Conservation (phyloP, 2,797 vertebrate genomes). For the Alectoris magna region DNA sequence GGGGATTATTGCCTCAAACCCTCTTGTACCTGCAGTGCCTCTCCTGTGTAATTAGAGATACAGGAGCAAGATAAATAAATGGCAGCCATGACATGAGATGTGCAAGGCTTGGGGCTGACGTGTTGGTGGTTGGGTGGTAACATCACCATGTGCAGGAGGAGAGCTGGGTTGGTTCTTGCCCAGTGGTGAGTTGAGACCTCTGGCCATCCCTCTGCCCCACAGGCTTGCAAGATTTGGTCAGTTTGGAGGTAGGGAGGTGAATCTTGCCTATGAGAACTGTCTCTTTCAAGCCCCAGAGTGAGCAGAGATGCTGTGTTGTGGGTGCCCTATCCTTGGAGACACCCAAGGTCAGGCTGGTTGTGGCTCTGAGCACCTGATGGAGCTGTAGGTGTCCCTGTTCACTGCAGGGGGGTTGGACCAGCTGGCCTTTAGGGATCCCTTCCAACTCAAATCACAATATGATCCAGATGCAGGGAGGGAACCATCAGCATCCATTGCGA, state of each 20-base stretch:
- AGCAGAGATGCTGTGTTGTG: not conserved
- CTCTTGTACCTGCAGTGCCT: not conserved
- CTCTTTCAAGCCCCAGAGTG: not conserved
- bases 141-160: not conserved
- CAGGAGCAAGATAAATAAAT: not conserved
- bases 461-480: too few species aligned
- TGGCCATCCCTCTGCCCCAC: not conserved
- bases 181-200: not conserved
- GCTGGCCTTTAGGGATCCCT: too few species aligned
- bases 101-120: not conserved
- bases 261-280: fast-evolving
- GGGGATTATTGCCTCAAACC: not conserved
- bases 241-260: fast-evolving
- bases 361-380: too few species aligned
- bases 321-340: too few species aligned
- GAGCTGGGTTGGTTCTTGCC: not conserved
- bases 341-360: too few species aligned
- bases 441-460: too few species aligned
- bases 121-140: not conserved
- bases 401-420: too few species aligned
- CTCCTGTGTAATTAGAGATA: not conserved
- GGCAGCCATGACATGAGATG: not conserved
- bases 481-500: not conserved
- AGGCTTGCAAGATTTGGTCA: fast-evolving
- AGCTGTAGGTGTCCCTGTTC: too few species aligned